Percentiles rank a stretch among this genome's conserved stretches.
Conservation (phyloP, 2,888 invertebrate species). For the Epirrita christyi region DNA sequence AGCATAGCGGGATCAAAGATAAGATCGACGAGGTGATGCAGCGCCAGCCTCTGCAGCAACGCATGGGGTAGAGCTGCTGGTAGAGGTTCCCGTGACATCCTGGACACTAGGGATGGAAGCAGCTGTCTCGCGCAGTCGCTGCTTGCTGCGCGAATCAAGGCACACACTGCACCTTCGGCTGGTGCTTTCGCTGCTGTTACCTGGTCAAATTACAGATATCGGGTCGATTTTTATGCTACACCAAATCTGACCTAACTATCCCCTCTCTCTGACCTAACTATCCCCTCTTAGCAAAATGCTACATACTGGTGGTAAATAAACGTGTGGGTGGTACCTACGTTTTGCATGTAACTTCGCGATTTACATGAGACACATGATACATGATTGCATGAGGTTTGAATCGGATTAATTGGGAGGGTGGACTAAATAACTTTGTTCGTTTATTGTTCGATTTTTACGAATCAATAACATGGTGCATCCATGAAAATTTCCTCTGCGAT, state of each 20-base stretch:
- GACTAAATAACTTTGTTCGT: too few relatives aligned
- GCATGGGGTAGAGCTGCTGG: slow-evolving; percentile 80
- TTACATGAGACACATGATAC: too few relatives aligned
- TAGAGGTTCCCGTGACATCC: slow-evolving; percentile 78
- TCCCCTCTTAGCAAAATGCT: too few relatives aligned
- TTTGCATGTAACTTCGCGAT: too few relatives aligned
- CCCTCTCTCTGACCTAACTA: too few relatives aligned
- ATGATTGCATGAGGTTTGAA: too few relatives aligned
- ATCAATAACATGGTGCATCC: too few relatives aligned
- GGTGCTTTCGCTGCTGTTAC: slow-evolving; percentile 73
- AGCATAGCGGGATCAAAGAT: slow-evolving; percentile 73
- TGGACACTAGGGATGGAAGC: slow-evolving; percentile 73
- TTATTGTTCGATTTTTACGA: too few relatives aligned
- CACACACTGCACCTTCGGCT: slow-evolving; percentile 78
- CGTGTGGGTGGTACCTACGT: too few relatives aligned
- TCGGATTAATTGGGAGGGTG: too few relatives aligned
- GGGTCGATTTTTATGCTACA: not conserved
- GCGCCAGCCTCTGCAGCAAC: slow-evolving; percentile 67
- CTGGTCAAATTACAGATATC: slow-evolving; percentile 44
- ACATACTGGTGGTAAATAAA: too few relatives aligned
- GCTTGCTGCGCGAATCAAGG: slow-evolving; percentile 68
- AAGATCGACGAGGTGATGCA: slow-evolving; percentile 73
- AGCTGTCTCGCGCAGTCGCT: slow-evolving; percentile 65
- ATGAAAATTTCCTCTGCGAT: too few relatives aligned
- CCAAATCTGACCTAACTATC: not conserved